Evolutionary conservation across 2,888 invertebrate species (phyloP).

Genomic region (Napeogenes inachia): DNA sequence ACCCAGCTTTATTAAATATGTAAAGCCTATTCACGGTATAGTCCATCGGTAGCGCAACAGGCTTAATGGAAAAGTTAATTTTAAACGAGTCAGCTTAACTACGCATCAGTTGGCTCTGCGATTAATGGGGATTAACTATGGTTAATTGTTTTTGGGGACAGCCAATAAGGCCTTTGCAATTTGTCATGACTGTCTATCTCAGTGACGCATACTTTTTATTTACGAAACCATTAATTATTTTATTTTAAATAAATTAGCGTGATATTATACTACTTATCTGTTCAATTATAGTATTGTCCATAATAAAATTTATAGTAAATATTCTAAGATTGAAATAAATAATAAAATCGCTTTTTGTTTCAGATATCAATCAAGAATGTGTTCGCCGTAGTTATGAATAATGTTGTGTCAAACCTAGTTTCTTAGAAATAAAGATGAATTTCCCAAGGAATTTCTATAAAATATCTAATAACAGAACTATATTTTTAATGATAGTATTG

Average conservation of each 20-base stretch:
- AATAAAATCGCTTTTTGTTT: slow-evolving; percentile 39
- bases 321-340: too few relatives aligned
- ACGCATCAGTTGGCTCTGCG: slow-evolving; percentile 26
- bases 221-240: slow-evolving; percentile 1
- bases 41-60: slow-evolving; percentile 25
- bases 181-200: slow-evolving; percentile 19
- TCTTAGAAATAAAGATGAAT: slow-evolving; percentile 52
- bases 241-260: not conserved
- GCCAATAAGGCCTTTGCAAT: slow-evolving; percentile 21
- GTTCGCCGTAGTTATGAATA: slow-evolving; percentile 28
- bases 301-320: too few relatives aligned
- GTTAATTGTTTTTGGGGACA: slow-evolving; percentile 28
- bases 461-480: slow-evolving; percentile 59
- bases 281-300: too few relatives aligned
- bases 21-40: slow-evolving; percentile 18
- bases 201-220: slow-evolving; percentile 8
- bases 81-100: slow-evolving; percentile 30
- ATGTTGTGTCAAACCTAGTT: slow-evolving; percentile 56
- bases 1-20: slow-evolving; percentile 12
- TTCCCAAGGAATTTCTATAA: slow-evolving; percentile 55
- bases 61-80: slow-evolving; percentile 34
- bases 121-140: slow-evolving; percentile 30
- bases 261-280: too few relatives aligned
- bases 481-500: slow-evolving; percentile 64
- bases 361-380: slow-evolving; percentile 42